These are phyloP conservation scores for Meriones psammophilus DNA, from an alignment of 2,797 vertebrate genomes.

Conservation along the genomic window DNA sequence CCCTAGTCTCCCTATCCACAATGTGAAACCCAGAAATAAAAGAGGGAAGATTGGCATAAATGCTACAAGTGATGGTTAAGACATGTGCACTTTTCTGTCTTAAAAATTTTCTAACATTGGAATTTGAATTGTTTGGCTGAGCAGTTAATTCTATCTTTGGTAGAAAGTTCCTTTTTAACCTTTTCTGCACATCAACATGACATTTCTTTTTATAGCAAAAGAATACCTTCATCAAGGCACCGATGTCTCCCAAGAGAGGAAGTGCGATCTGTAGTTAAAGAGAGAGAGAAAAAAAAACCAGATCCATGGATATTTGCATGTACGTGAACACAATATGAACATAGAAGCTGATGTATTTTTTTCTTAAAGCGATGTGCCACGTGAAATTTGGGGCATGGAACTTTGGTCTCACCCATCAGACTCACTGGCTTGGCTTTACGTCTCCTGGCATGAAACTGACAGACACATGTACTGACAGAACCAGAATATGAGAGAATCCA, in stretches of 20 bases:
- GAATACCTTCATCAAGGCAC: constrained; percentile 95
- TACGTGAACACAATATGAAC: neutral
- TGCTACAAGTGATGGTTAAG: neutral
- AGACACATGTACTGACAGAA: neutral
- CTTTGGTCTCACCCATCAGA: neutral
- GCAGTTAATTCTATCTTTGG: constrained; percentile 33
- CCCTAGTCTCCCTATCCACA: neutral
- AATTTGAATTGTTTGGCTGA: constrained; percentile 25
- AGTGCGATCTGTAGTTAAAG: constrained; percentile 93
- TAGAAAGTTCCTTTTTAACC: constrained; percentile 35
- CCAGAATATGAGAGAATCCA: neutral
- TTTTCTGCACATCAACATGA: constrained; percentile 38
- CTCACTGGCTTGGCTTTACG: neutral
- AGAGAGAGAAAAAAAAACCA: neutral
- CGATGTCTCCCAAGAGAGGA: constrained; percentile 96
- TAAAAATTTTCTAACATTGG: constrained; percentile 25
- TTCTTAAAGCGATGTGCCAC: neutral
- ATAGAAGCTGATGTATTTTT: neutral
- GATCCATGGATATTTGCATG: neutral
- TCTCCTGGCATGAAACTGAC: neutral
- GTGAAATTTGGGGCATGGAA: neutral
- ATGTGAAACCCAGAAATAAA: neutral
- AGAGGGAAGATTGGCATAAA: neutral
- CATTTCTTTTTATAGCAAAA: constrained; percentile 38
- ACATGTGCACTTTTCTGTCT: neutral